A percentile compares a stretch with the other conserved stretches of the same genome.
Evolutionary conservation across 1,140 invertebrate species (phyloP).

Genomic region (Chelonus insularis): DNA sequence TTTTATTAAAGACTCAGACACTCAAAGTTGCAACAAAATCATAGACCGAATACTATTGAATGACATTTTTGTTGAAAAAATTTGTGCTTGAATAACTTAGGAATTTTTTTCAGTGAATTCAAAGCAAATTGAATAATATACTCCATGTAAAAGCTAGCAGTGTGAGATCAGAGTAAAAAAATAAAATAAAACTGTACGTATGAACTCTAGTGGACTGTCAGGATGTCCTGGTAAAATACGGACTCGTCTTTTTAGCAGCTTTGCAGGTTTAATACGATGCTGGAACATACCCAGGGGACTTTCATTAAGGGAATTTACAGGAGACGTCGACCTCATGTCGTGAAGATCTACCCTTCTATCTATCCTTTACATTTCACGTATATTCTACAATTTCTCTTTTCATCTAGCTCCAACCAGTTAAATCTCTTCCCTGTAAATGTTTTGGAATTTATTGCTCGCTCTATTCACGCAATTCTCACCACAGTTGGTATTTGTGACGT

Average conservation of each 20-base stretch:
- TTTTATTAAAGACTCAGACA: too few species aligned
- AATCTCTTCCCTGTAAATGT: conserved; percentile 49
- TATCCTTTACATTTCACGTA: conserved; percentile 21
- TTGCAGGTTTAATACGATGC: conserved; percentile 55
- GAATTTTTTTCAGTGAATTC: too few species aligned
- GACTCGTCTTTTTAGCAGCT: conserved; percentile 44
- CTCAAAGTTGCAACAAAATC: too few species aligned
- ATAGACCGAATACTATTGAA: too few species aligned
- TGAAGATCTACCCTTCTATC: conserved; percentile 17
- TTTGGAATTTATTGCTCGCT: conserved; percentile 46
- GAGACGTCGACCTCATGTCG: conserved; percentile 37
- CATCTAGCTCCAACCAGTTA: conserved; percentile 36
- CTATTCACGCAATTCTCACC: conserved; percentile 28
- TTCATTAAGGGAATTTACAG: conserved; percentile 57
- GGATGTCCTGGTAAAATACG: not conserved
- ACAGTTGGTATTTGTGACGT: too few species aligned
- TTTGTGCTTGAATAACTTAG: too few species aligned
- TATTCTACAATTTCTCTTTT: conserved; percentile 2
- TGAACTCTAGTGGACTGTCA: not conserved
- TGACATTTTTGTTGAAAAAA: too few species aligned
- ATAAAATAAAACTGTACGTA: not conserved
- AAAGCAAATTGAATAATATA: too few species aligned
- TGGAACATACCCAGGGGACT: conserved; percentile 49
- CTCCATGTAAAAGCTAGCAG: not conserved
- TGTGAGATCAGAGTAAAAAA: not conserved